Evolutionary conservation across 2,797 vertebrate species (phyloP).

Genomic region (Harpagifer antarcticus): DNA sequence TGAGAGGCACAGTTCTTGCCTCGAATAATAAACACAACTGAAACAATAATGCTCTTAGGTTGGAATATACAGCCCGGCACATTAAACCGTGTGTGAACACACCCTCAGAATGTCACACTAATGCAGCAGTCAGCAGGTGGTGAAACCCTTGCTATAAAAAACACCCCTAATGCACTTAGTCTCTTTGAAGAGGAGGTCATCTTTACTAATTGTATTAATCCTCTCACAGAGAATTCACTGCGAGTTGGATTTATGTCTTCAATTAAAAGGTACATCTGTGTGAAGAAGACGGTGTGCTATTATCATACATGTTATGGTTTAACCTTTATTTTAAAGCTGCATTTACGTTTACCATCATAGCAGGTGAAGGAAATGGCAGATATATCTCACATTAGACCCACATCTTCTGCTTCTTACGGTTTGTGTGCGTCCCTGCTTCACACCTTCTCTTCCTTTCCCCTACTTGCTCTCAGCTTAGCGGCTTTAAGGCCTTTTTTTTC

Average conservation of each 20-base stretch:
- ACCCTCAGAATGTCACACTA: slow-evolving; percentile 38
- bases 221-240: neutral
- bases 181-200: slow-evolving; percentile 29
- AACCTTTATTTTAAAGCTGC: slow-evolving; percentile 29
- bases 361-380: slow-evolving; percentile 40
- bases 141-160: slow-evolving; percentile 28
- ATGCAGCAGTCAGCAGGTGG: slow-evolving; percentile 28
- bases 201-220: slow-evolving; percentile 22
- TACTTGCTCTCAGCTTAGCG: slow-evolving; percentile 71
- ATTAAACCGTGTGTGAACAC: slow-evolving; percentile 21
- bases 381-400: slow-evolving; percentile 38
- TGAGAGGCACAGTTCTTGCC: slow-evolving; percentile 15
- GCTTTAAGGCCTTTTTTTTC: slow-evolving; percentile 68
- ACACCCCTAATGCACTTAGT: slow-evolving; percentile 5
- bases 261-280: neutral
- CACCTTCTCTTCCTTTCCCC: slow-evolving; percentile 54
- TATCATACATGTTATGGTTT: slow-evolving; percentile 19
- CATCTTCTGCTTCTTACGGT: slow-evolving; percentile 37
- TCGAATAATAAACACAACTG: slow-evolving; percentile 40
- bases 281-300: neutral
- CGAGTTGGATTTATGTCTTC: slow-evolving; percentile 8
- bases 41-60: slow-evolving; percentile 47
- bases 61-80: slow-evolving; percentile 33
- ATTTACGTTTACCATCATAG: slow-evolving; percentile 13
- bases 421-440: slow-evolving; percentile 51